A percentile compares a stretch with the other conserved stretches of the same genome.
Conservation (phyloP, 2,797 vertebrate genomes). For the Molossus alvarezi region DNA sequence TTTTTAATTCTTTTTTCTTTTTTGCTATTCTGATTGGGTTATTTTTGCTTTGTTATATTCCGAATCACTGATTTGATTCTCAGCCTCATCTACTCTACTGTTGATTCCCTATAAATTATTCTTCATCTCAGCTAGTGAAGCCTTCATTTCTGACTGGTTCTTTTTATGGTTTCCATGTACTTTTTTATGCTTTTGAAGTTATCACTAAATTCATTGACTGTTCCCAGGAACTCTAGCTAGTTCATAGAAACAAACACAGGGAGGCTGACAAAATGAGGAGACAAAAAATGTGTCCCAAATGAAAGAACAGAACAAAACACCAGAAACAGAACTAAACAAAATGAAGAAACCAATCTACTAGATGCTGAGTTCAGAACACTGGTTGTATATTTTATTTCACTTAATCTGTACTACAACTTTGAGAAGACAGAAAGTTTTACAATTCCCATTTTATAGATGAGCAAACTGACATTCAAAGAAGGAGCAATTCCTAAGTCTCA, state of each 20-base stretch:
- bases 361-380: not conserved
- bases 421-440: not conserved
- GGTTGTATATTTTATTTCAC: conserved; percentile 17
- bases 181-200: not conserved
- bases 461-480: not conserved
- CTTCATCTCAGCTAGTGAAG: not conserved
- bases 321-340: not conserved
- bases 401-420: not conserved
- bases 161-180: not conserved
- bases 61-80: not conserved
- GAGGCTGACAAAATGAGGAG: not conserved
- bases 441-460: not conserved
- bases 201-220: not conserved
- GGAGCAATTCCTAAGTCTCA: not conserved
- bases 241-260: not conserved
- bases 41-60: not conserved
- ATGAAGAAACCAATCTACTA: not conserved
- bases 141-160: not conserved
- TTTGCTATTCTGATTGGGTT: not conserved
- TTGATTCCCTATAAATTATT: not conserved
- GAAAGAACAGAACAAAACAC: not conserved
- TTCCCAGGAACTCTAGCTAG: not conserved
- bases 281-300: not conserved
- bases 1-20: not conserved
- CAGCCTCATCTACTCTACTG: not conserved